Conservation (phyloP, 2,888 invertebrate genomes). For the Eupithecia tripunctaria region DNA sequence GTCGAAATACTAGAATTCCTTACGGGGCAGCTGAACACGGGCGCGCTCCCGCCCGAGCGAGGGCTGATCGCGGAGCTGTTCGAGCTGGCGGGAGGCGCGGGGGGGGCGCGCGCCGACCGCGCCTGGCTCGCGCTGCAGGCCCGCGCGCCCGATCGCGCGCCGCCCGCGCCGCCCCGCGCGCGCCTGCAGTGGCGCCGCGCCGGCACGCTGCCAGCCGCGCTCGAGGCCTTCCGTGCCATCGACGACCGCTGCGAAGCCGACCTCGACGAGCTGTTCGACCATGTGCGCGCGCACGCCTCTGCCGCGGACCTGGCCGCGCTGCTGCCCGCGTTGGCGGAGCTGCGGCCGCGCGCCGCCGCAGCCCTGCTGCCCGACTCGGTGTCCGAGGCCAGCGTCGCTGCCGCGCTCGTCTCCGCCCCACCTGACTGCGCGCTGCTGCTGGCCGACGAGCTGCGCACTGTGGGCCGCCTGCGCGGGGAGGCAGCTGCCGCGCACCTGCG, state of each 20-base stretch:
- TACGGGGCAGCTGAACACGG: slow-evolving; percentile 66
- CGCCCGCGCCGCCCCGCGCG: slow-evolving; percentile 54
- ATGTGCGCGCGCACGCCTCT: slow-evolving; percentile 56
- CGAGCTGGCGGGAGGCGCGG: slow-evolving; percentile 54
- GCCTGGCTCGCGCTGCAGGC: slow-evolving; percentile 65
- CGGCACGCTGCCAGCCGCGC: slow-evolving; percentile 55
- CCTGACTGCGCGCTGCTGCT: slow-evolving; percentile 52
- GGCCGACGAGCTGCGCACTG: slow-evolving; percentile 56
- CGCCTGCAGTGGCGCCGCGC: slow-evolving; percentile 67
- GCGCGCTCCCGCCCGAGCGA: slow-evolving; percentile 69
- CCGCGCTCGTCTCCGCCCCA: slow-evolving; percentile 58
- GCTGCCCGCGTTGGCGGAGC: slow-evolving; percentile 53
- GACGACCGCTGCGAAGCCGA: slow-evolving; percentile 61
- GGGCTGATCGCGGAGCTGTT: slow-evolving; percentile 62
- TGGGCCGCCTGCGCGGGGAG: slow-evolving; percentile 53
- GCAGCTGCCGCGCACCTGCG: slow-evolving; percentile 65
- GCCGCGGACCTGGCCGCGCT: slow-evolving; percentile 38
- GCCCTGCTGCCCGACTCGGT: slow-evolving; percentile 59
- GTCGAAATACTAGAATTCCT: slow-evolving; percentile 75
- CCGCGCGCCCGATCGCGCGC: slow-evolving; percentile 52
- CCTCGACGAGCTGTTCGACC: slow-evolving; percentile 72
- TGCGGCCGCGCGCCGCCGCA: slow-evolving; percentile 68
- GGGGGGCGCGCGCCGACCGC: slow-evolving; percentile 68
- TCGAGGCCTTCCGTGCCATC: slow-evolving; percentile 61
- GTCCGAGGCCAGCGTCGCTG: slow-evolving; percentile 48